Percentiles rank a stretch among this genome's conserved stretches.
phyloP scores from a whole-genome alignment of 2,113 vertebrate species.

The Deroptyus accipitrinus region DNA sequence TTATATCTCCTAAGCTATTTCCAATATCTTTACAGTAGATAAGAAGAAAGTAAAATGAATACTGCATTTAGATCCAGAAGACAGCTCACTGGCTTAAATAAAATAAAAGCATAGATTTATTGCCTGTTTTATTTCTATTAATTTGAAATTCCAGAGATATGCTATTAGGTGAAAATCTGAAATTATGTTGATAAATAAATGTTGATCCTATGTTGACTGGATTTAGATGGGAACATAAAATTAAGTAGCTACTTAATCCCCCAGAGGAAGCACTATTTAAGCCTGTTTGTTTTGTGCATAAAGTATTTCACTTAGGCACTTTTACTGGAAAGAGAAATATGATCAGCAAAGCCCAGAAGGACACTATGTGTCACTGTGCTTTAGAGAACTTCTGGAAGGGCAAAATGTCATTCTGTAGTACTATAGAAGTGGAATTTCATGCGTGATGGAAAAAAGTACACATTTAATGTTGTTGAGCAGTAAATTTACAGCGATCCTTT shows the following conservation, averaged over 20 bases:
- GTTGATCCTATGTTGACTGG: background rate
- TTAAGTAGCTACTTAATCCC: conserved; percentile 10
- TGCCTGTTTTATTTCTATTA: background rate
- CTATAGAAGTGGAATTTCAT: background rate
- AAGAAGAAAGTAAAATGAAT: conserved; percentile 6
- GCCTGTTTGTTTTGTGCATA: background rate
- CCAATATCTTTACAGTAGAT: conserved; percentile 8
- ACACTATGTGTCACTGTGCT: background rate
- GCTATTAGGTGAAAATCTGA: background rate
- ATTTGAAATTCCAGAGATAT: conserved; percentile 11
- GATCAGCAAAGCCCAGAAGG: conserved; percentile 60
- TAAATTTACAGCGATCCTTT: background rate
- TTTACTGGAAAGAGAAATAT: conserved; percentile 9
- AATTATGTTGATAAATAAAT: background rate
- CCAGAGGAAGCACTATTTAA: conserved; percentile 21
- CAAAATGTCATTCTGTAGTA: background rate
- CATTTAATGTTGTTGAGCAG: conserved; percentile 7
- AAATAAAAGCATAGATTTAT: background rate
- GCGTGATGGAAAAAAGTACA: background rate
- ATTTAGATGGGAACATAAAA: conserved; percentile 37
- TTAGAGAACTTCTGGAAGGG: background rate
- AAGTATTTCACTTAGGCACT: conserved; percentile 18
- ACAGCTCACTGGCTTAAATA: background rate
- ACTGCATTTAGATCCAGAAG: conserved; percentile 3
- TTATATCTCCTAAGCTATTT: conserved; percentile 4